phyloP scores from a whole-genome alignment of 2,797 vertebrate species.

The Nothura maculosa region DNA sequence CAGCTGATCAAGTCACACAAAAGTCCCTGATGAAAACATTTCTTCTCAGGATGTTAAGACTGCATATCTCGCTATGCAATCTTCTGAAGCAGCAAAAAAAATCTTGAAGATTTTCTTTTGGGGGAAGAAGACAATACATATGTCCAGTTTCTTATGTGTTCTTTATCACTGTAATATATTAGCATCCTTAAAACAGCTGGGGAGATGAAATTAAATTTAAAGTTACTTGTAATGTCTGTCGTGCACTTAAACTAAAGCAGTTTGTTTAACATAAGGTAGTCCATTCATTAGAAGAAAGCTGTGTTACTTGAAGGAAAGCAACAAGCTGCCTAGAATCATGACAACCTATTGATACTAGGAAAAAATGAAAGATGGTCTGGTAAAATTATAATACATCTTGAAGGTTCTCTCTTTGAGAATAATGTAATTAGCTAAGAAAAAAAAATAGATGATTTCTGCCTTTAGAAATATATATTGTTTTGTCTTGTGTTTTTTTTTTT shows the following conservation, averaged over 20 bases:
- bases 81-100: not conserved
- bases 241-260: not conserved
- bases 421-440: not conserved
- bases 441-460: not conserved
- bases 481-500: not conserved
- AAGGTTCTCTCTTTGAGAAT: not conserved
- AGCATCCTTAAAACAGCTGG: not conserved
- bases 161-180: not conserved
- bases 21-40: not conserved
- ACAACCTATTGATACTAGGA: not conserved
- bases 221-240: not conserved
- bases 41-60: not conserved
- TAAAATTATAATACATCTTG: not conserved
- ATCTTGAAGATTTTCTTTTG: not conserved
- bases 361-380: not conserved
- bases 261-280: not conserved
- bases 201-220: not conserved
- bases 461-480: not conserved
- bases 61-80: not conserved
- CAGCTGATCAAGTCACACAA: not conserved
- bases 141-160: not conserved
- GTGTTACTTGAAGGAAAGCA: not conserved
- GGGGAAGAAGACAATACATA: not conserved
- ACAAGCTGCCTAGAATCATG: not conserved
- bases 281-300: not conserved